These are phyloP conservation scores for Dendrophyllia cribrosa DNA, from an alignment of 64 coral and sea anemone species.

Conservation along the genomic window DNA sequence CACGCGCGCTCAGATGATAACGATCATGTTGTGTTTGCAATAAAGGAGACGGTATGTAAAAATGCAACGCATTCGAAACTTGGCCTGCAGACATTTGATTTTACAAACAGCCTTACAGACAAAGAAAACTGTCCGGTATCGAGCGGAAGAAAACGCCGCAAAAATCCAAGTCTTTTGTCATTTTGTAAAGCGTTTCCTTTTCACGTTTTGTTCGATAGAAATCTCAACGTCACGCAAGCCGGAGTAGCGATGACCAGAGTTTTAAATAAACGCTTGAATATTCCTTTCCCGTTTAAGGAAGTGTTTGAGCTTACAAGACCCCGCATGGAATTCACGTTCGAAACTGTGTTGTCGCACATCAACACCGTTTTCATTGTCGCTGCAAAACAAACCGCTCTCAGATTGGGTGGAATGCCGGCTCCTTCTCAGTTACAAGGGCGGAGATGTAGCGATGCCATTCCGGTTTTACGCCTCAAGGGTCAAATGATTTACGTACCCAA, in stretches of 20 bases:
- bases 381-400: slow-evolving; percentile 70
- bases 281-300: slow-evolving; percentile 83
- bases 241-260: slow-evolving; percentile 84
- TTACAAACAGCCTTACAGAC: not conserved
- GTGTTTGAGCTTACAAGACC: slow-evolving; percentile 84
- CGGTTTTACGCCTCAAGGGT: slow-evolving; percentile 84
- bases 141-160: slow-evolving; percentile 27
- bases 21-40: slow-evolving; percentile 89
- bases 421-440: slow-evolving; percentile 4
- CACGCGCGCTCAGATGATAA: slow-evolving; percentile 51
- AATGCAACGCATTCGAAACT: slow-evolving; percentile 82
- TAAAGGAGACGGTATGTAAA: slow-evolving; percentile 77
- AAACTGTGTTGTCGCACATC: slow-evolving; percentile 85
- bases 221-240: slow-evolving; percentile 83
- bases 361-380: slow-evolving; percentile 96
- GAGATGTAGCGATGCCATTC: not conserved
- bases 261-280: slow-evolving; percentile 63
- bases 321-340: slow-evolving; percentile 90
- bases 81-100: slow-evolving; percentile 84
- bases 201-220: slow-evolving; percentile 93
- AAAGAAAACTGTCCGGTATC: not conserved
- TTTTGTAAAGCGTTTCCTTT: slow-evolving; percentile 99
- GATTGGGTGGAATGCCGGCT: not conserved
- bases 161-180: slow-evolving; percentile 81
- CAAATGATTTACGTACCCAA: slow-evolving; percentile 95